Evolutionary conservation across 2,797 vertebrate genomes (phyloP).

Genomic region (Avahi laniger): DNA sequence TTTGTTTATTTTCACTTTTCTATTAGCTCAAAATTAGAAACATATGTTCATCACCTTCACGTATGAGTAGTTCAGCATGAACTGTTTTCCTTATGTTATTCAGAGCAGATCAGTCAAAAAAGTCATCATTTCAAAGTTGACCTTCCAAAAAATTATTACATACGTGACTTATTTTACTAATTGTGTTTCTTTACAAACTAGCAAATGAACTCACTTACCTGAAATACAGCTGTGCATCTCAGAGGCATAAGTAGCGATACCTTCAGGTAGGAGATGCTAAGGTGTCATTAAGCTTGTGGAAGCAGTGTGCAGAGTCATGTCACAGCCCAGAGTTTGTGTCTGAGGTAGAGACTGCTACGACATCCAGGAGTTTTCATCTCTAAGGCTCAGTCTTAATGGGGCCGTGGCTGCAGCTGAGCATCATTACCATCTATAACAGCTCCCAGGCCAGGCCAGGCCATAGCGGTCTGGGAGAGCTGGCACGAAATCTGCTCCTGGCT

Average conservation of each 20-base stretch:
- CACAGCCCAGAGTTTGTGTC: background rate
- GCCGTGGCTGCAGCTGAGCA: background rate
- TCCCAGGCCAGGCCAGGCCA: accelerated
- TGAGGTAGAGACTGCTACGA: background rate
- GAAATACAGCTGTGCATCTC: background rate
- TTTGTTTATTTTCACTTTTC: constrained; percentile 57
- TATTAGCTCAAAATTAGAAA: constrained; percentile 28
- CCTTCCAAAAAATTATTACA: background rate
- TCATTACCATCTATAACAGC: constrained; percentile 36
- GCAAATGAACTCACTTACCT: constrained; percentile 65
- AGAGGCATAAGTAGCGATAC: background rate
- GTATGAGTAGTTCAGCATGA: background rate
- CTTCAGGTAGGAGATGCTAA: constrained; percentile 59
- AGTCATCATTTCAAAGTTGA: background rate
- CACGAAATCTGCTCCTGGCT: background rate
- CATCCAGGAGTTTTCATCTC: background rate
- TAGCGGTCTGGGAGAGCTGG: too few species aligned
- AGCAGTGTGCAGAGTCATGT: constrained; percentile 14
- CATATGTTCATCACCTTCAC: constrained; percentile 24
- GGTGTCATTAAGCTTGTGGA: constrained; percentile 1
- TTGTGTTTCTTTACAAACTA: constrained; percentile 54
- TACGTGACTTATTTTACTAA: constrained; percentile 10
- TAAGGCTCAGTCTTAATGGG: background rate
- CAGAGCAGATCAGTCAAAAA: background rate
- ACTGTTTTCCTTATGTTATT: background rate